phyloP scores from a whole-genome alignment of 2,888 invertebrate genomes.

The Drosophila niveifrons region DNA sequence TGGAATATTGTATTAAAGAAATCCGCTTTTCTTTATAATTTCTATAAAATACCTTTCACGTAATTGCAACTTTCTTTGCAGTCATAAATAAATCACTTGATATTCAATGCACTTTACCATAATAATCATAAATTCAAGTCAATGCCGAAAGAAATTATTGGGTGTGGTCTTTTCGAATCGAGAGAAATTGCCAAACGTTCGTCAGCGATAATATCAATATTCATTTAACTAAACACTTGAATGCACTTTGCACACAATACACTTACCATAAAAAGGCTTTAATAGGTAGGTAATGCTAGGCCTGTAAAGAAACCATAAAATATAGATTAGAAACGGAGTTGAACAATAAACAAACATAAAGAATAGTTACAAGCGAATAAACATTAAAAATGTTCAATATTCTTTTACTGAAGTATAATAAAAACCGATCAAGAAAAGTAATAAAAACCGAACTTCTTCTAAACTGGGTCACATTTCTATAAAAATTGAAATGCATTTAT shows the following conservation, averaged over 20 bases:
- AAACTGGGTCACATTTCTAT: conserved; percentile 30
- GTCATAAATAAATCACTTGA: conserved; percentile 27
- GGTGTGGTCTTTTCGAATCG: conserved; percentile 37
- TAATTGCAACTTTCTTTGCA: conserved; percentile 47
- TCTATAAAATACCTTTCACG: neutral
- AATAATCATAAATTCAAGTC: conserved; percentile 33
- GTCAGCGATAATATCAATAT: conserved; percentile 4
- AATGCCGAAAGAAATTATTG: conserved; percentile 9
- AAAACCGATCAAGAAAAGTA: conserved; percentile 17
- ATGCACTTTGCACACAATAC: conserved; percentile 18
- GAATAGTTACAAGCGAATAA: conserved; percentile 1
- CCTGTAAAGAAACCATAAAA: conserved; percentile 53
- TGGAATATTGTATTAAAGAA: no score
- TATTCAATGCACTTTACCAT: conserved; percentile 39
- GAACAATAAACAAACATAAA: conserved; percentile 7
- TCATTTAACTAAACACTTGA: conserved; percentile 8
- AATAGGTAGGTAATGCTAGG: conserved; percentile 22
- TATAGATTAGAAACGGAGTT: conserved; percentile 33
- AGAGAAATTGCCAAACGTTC: conserved; percentile 33
- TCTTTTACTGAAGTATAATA: conserved; percentile 3
- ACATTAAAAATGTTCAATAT: conserved; percentile 3
- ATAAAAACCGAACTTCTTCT: conserved; percentile 18
- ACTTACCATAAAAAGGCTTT: conserved; percentile 68
- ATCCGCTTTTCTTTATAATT: neutral
- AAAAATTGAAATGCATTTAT: neutral